phyloP scores from a whole-genome alignment of 2,113 vertebrate genomes.

The Pipa parva region DNA sequence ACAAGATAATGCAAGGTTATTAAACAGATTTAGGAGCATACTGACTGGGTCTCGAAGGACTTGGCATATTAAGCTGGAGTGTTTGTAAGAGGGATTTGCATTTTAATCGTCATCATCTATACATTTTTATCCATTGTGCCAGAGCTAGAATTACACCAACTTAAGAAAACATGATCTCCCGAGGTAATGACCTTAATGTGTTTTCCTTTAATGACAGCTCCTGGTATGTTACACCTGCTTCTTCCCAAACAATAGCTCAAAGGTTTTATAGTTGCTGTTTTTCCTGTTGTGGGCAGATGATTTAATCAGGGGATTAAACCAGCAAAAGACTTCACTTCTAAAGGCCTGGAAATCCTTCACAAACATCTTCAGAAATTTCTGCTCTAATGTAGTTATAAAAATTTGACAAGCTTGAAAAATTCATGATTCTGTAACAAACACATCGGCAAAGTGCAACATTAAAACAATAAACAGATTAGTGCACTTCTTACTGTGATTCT shows the following conservation, averaged over 20 bases:
- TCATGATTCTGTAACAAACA: no score
- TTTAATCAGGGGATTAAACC: not conserved
- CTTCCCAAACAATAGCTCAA: constrained; percentile 30
- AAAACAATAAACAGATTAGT: no score
- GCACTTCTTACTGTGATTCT: no score
- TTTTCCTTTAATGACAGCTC: constrained; percentile 42
- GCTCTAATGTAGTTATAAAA: no score
- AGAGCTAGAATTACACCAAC: constrained; percentile 16
- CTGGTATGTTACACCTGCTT: constrained; percentile 35
- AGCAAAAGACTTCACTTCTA: not conserved
- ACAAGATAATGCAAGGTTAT: constrained; percentile 29
- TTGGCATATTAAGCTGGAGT: constrained; percentile 35
- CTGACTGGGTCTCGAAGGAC: constrained; percentile 11
- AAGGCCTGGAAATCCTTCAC: no score
- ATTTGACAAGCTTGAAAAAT: no score
- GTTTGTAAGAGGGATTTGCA: constrained; percentile 42
- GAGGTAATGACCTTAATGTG: constrained; percentile 36
- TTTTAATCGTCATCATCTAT: constrained; percentile 40
- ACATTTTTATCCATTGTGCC: constrained; percentile 27
- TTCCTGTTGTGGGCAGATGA: not conserved
- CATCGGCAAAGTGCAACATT: no score
- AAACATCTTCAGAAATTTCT: no score
- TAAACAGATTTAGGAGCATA: constrained; percentile 33
- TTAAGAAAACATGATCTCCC: constrained; percentile 28
- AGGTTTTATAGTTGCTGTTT: not conserved